phyloP scores from a whole-genome alignment of 2,888 invertebrate species.

The Cheilosia variabilis region DNA sequence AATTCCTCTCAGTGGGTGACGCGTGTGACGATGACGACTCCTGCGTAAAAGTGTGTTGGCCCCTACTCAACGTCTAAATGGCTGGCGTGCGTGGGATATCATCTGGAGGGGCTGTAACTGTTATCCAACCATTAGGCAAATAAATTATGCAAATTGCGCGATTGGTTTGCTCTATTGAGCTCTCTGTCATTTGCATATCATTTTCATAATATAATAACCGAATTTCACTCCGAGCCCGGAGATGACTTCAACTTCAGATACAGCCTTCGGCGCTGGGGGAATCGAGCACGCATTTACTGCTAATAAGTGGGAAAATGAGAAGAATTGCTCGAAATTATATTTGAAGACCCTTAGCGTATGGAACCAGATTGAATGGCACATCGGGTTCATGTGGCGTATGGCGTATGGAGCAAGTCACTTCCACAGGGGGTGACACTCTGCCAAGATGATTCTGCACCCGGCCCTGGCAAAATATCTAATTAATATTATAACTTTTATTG shows the following conservation, averaged over 20 bases:
- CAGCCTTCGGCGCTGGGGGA: background rate
- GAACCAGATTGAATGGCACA: slow-evolving; percentile 37
- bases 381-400: slow-evolving; percentile 7
- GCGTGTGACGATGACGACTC: slow-evolving; percentile 14
- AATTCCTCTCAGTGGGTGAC: slow-evolving; percentile 15
- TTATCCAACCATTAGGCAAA: slow-evolving; percentile 68
- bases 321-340: slow-evolving; percentile 38
- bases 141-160: slow-evolving; percentile 72
- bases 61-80: background rate
- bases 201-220: slow-evolving; percentile 61
- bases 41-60: slow-evolving; percentile 14
- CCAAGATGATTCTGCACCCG: too few relatives aligned
- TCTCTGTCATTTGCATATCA: slow-evolving; percentile 66
- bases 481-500: slow-evolving; percentile 46
- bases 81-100: slow-evolving; percentile 25
- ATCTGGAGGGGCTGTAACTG: slow-evolving; percentile 50
- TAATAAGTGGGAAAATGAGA: background rate
- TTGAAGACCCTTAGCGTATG: slow-evolving; percentile 11
- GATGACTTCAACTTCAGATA: background rate
- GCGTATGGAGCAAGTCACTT: background rate
- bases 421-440: slow-evolving; percentile 7
- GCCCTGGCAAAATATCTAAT: slow-evolving; percentile 42
- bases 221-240: slow-evolving; percentile 4
- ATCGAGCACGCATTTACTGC: slow-evolving; percentile 29
- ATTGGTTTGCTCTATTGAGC: slow-evolving; percentile 72